These are phyloP conservation scores for Pocillopora damicornis DNA, from an alignment of 64 coral and sea anemone species.

Conservation along the genomic window DNA sequence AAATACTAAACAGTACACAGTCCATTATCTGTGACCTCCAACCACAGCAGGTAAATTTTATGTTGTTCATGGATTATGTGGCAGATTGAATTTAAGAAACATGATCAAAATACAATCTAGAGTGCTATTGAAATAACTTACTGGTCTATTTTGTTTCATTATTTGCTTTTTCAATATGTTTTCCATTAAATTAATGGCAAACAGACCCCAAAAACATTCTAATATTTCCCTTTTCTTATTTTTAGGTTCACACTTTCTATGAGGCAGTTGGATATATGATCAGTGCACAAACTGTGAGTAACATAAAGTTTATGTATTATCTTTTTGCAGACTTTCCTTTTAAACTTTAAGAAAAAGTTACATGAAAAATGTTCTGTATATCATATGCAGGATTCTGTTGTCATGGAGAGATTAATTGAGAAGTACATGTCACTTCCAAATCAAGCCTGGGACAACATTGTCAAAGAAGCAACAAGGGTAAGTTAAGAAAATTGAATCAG, in stretches of 20 bases:
- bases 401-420: conserved; percentile 97
- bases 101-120: too few species aligned
- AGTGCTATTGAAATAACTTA: too few species aligned
- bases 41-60: conserved; percentile 74
- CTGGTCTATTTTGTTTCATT: too few species aligned
- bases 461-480: conserved; percentile 95
- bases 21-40: conserved; percentile 98
- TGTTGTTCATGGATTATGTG: not conserved
- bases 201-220: too few species aligned
- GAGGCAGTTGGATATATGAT: conserved; percentile 99
- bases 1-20: conserved; percentile 95
- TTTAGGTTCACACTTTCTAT: conserved; percentile 97
- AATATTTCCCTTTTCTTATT: not conserved
- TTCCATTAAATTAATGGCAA: too few species aligned
- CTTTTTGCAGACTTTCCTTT: not conserved
- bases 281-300: conserved; percentile 93
- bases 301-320: not conserved
- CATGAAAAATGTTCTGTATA: not conserved
- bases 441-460: conserved; percentile 98
- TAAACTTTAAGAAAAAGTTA: not conserved
- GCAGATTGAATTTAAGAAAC: too few species aligned
- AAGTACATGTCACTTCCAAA: conserved; percentile 99
- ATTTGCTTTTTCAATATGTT: too few species aligned
- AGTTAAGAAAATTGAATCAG: not conserved
- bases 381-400: conserved; percentile 83